Base-by-base conservation (phyloP, 2,888 invertebrate species). In the Halictus ligatus region DNA sequence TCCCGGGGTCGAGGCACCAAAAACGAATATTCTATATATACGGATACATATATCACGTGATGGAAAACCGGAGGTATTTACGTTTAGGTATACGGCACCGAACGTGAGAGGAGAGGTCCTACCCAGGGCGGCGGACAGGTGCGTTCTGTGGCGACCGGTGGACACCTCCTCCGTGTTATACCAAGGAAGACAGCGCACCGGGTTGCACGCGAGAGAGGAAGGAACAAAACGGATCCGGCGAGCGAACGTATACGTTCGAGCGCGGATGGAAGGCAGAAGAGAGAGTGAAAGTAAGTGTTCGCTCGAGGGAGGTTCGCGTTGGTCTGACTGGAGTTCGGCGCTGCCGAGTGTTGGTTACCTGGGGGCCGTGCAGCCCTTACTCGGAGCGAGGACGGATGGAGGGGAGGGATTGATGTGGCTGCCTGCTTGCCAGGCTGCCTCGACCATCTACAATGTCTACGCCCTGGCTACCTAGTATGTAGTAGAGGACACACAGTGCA, bases 401-500 rank as follows among this genome's bases (percentile, higher is more conserved):
- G 91, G 91, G 91, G 91, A 91, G 89, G 90, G 89, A 89, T 89
- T 88, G 90, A 90, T 91, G 91, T 89, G 91, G 86, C 83, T 83
- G 89, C 89, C 78, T 85, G 87, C 85, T 85, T 84, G 91, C 87
- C 86, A 87, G 84, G 88, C 84, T 85, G 88, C 91, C 92, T 91
- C 87, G 89, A 89, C 85, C 88, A 87, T 92, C 92, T 89, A 92
- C 91, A 91, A 91, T 92, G 94, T 94, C 93, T 94, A 93, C 94
- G 96, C 96, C 96, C 96, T 96, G 96, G 95, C 96, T 96, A 90
- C 89, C 90, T 89, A 89, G 88, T 91, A 89, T 89, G 91, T 91
- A 96, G 96, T 96, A 96, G 90, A 89, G 89, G 90, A 90, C 90
- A 86, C 90, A 83, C 90, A 96, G 96, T 96, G 96, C 96, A 96